Conservation (phyloP, 2,888 invertebrate genomes). For the Nemotelus nigrinus region DNA sequence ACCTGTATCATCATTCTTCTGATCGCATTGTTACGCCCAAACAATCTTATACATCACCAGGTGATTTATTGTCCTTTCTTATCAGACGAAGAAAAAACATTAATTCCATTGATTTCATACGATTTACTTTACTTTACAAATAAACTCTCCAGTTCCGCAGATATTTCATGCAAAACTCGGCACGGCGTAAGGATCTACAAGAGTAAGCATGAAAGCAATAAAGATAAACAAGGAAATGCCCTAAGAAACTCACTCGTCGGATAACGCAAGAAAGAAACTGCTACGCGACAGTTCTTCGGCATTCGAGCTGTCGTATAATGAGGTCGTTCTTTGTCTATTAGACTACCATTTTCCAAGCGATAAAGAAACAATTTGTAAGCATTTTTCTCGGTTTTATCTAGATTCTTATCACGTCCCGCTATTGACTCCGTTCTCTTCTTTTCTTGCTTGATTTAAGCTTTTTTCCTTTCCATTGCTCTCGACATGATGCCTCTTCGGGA, state of each 20-base stretch:
- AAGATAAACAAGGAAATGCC: slow-evolving; percentile 35
- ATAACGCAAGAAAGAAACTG: slow-evolving; percentile 37
- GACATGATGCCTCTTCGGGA: slow-evolving; percentile 21
- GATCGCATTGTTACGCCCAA: neutral
- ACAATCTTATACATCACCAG: neutral
- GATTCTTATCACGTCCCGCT: slow-evolving; percentile 48
- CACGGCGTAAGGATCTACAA: neutral
- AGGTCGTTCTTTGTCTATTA: slow-evolving; percentile 50
- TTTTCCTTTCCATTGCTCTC: neutral
- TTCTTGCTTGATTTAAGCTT: slow-evolving; percentile 39
- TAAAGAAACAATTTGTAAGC: slow-evolving; percentile 50
- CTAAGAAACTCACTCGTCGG: slow-evolving; percentile 12
- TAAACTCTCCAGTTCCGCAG: slow-evolving; percentile 16
- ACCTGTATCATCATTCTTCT: no score
- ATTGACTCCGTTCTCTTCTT: slow-evolving; percentile 42
- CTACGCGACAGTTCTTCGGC: slow-evolving; percentile 40
- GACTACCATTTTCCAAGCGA: slow-evolving; percentile 47
- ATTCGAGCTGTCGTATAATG: slow-evolving; percentile 47
- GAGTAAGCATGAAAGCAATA: slow-evolving; percentile 1
- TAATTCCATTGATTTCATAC: slow-evolving; percentile 9
- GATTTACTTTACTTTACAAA: slow-evolving; percentile 32
- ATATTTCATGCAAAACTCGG: neutral
- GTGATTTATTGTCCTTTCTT: no score
- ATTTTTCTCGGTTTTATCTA: slow-evolving; percentile 43
- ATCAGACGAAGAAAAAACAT: neutral